These are phyloP conservation scores for Muntiacus reevesi DNA, from an alignment of 2,113 vertebrate species.

Conservation along the genomic window DNA sequence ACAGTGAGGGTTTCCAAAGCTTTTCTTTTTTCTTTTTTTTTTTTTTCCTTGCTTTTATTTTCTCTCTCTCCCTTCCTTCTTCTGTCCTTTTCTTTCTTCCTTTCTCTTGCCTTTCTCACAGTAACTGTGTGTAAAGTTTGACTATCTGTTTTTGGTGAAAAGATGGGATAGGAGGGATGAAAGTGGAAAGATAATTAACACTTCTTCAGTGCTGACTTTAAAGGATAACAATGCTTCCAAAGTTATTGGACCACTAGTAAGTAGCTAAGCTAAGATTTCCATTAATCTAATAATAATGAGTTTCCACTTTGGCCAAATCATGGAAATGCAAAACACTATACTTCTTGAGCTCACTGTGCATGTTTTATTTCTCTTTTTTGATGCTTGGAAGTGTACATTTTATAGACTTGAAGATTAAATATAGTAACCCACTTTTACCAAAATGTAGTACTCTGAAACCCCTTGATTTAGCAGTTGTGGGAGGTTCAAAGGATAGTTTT, in stretches of 20 bases:
- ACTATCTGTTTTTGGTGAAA: background rate
- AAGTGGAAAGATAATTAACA: background rate
- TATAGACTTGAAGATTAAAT: background rate
- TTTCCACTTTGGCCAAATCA: background rate
- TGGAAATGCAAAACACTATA: background rate
- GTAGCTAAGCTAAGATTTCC: background rate
- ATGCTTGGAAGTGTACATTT: background rate
- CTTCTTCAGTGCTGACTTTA: background rate
- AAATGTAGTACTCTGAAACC: background rate
- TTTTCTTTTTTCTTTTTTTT: background rate
- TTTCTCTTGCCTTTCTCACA: background rate
- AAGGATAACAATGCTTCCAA: background rate
- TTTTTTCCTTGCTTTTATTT: background rate
- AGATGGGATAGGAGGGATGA: background rate
- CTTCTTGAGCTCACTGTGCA: background rate
- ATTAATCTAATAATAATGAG: background rate
- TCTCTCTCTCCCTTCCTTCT: background rate
- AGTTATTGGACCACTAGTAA: background rate
- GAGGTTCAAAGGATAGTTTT: background rate
- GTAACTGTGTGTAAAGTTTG: background rate
- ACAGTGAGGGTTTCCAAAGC: fast-evolving
- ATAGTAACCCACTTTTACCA: background rate
- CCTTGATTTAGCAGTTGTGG: background rate
- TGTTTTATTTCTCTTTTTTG: background rate
- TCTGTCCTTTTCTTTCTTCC: background rate